Conservation (phyloP, 2,797 vertebrate species). For the Sebastes wilsoni region DNA sequence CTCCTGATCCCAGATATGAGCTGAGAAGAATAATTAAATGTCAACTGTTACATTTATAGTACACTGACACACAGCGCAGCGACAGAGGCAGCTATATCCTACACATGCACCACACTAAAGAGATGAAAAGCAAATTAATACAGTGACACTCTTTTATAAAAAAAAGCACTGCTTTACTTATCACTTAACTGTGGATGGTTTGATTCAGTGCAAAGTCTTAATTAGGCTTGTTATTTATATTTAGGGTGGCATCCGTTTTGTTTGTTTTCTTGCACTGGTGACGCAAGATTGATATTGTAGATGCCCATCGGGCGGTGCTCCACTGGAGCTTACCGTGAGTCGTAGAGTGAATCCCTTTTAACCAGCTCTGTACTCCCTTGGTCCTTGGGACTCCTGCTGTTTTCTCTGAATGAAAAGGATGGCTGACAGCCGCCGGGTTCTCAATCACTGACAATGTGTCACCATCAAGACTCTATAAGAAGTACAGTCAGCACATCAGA, state of each 20-base stretch:
- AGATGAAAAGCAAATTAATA: not conserved
- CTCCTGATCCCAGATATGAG: slow-evolving; percentile 47
- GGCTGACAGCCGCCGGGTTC: slow-evolving; percentile 71
- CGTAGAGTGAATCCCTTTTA: slow-evolving; percentile 66
- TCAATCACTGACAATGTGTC: slow-evolving; percentile 78
- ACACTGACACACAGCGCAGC: not conserved
- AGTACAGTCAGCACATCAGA: slow-evolving; percentile 28
- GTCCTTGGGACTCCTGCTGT: slow-evolving; percentile 47
- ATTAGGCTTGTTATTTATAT: not conserved
- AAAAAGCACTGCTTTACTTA: not conserved
- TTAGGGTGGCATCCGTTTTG: not conserved
- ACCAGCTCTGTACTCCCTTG: slow-evolving; percentile 67
- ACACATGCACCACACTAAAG: not conserved
- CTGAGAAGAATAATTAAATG: slow-evolving; percentile 50
- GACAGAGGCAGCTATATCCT: not conserved
- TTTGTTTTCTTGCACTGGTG: not conserved
- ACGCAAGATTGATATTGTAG: not conserved
- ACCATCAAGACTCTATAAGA: slow-evolving; percentile 77
- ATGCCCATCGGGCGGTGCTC: not conserved
- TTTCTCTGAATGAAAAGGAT: slow-evolving; percentile 61
- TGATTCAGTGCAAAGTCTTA: slow-evolving; percentile 3
- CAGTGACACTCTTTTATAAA: not conserved
- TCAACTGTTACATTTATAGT: slow-evolving; percentile 36
- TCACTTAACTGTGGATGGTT: not conserved
- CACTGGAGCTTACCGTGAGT: slow-evolving; percentile 65